phyloP scores from a whole-genome alignment of 2,888 invertebrate genomes.

The Dryocosmus kuriphilus region DNA sequence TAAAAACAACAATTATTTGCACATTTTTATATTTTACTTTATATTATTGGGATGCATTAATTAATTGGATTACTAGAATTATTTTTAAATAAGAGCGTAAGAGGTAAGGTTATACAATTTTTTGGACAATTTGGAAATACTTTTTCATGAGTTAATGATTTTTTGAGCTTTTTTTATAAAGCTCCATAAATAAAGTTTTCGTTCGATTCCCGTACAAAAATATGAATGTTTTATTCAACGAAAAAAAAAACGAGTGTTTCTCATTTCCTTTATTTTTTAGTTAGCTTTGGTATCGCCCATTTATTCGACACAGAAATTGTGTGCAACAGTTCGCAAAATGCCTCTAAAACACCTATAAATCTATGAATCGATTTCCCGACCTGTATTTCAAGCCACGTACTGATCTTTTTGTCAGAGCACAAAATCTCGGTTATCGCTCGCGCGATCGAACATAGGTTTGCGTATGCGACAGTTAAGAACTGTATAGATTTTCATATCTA shows the following conservation, averaged over 20 bases:
- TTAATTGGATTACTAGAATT: too few relatives aligned
- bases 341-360: conserved; percentile 64
- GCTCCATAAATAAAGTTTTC: neutral
- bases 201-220: neutral
- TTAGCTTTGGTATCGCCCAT: conserved; percentile 60
- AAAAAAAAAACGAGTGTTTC: neutral
- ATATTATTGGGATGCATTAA: too few relatives aligned
- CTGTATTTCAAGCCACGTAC: neutral
- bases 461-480: neutral
- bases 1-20: too few relatives aligned
- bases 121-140: neutral
- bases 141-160: neutral
- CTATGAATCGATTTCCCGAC: neutral
- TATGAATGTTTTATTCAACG: neutral
- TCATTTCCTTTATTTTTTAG: neutral
- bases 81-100: too few relatives aligned
- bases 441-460: neutral
- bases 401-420: neutral
- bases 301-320: conserved; percentile 68
- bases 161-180: neutral
- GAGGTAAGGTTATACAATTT: too few relatives aligned
- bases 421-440: neutral
- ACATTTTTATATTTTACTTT: too few relatives aligned
- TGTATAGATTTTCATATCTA: neutral
- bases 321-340: conserved; percentile 68